Evolutionary conservation across 2,113 vertebrate species (phyloP).

Genomic region (Marmota flaviventris): DNA sequence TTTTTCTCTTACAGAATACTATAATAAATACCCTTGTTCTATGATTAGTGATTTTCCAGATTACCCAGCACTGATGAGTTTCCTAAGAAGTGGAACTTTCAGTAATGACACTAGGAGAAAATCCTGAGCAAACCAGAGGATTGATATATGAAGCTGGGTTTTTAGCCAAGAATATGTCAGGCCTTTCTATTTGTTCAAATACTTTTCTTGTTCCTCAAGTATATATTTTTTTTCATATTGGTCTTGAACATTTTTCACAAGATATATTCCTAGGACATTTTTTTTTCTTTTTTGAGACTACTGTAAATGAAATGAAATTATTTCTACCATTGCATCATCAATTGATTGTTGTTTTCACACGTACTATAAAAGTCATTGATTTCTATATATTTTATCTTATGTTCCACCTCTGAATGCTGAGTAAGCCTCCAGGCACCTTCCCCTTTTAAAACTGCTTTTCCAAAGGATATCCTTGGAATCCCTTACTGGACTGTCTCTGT

Average conservation of each 20-base stretch:
- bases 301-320: constrained; percentile 5
- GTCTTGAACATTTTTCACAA: constrained; percentile 34
- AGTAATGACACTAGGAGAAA: neutral
- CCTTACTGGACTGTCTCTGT: neutral
- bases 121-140: neutral
- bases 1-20: neutral
- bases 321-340: constrained; percentile 43
- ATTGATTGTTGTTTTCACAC: neutral
- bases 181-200: neutral
- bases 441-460: neutral
- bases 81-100: neutral
- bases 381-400: constrained; percentile 19
- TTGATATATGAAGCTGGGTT: neutral
- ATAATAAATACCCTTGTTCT: neutral
- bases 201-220: neutral
- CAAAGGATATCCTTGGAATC: neutral
- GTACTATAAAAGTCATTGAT: constrained; percentile 20
- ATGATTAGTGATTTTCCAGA: neutral
- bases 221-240: neutral
- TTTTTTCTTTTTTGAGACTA: constrained; percentile 60
- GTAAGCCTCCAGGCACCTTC: neutral
- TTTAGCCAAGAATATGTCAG: neutral
- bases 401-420: neutral
- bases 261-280: constrained; percentile 28
- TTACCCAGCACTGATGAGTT: neutral